Evolutionary conservation across 2,888 invertebrate genomes (phyloP).

Genomic region (Pheosia tremula): DNA sequence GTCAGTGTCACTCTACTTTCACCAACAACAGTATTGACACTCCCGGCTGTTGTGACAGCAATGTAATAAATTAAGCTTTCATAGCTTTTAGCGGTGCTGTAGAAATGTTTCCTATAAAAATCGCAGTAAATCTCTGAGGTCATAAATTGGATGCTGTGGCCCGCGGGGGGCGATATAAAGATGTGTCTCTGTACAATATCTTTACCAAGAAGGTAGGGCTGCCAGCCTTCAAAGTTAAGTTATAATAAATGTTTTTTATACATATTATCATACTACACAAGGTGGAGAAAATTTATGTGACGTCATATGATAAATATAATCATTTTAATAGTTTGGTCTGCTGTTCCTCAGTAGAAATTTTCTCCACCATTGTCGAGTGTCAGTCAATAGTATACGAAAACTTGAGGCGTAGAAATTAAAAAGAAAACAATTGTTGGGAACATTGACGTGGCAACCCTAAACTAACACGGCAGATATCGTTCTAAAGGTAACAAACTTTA

Average conservation of each 20-base stretch:
- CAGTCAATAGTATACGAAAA: too few species aligned
- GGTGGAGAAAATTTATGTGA: too few species aligned
- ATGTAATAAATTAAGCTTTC: conserved; percentile 50
- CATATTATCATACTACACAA: too few species aligned
- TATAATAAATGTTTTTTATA: not conserved
- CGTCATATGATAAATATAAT: too few species aligned
- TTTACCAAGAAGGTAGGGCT: conserved; percentile 11
- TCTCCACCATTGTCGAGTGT: too few species aligned
- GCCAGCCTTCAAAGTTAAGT: not conserved
- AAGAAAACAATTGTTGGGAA: not conserved
- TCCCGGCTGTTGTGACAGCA: conserved; percentile 29
- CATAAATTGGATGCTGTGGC: conserved; percentile 50
- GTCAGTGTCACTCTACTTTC: too few species aligned
- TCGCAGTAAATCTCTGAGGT: conserved; percentile 44
- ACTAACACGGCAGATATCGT: conserved; percentile 31
- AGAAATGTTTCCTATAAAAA: conserved; percentile 47
- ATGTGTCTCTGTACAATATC: not conserved
- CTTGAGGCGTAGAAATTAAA: too few species aligned
- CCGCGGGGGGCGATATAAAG: conserved; percentile 26
- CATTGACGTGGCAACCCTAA: conserved; percentile 23
- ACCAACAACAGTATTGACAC: not conserved
- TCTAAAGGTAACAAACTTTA: conserved; percentile 30
- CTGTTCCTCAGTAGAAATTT: too few species aligned
- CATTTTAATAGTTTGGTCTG: too few species aligned
- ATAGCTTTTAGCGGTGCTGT: conserved; percentile 48